These are phyloP conservation scores for Parotocinclus haroldoi DNA, from an alignment of 2,797 vertebrate genomes.

Conservation along the genomic window DNA sequence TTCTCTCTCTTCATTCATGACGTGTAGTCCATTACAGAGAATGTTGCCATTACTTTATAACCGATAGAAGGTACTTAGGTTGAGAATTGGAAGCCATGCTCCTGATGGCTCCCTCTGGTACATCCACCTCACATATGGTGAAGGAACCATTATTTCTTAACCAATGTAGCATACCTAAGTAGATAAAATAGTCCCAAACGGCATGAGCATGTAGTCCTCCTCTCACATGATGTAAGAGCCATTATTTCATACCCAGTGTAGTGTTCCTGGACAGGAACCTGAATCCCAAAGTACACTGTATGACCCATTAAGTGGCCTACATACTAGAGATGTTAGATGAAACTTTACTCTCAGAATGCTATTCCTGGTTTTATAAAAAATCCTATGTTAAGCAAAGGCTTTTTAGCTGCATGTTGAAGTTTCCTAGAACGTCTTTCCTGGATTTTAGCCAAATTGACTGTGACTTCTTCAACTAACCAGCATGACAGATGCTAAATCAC, in stretches of 20 bases:
- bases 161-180: conserved; percentile 16
- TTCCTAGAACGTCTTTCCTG: no score
- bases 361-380: no score
- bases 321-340: not conserved
- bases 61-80: conserved; percentile 3
- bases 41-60: conserved; percentile 10
- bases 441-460: no score
- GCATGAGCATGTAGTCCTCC: not conserved
- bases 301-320: conserved; percentile 11
- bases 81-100: not conserved
- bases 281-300: not conserved
- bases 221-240: not conserved
- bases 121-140: conserved; percentile 2
- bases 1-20: conserved; percentile 15
- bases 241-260: not conserved
- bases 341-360: no score
- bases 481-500: no score
- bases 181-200: conserved; percentile 4
- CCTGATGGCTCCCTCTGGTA: conserved; percentile 17
- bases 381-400: no score
- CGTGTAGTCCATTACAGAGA: conserved; percentile 1
- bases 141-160: conserved; percentile 8
- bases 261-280: not conserved
- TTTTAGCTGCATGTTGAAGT: no score
- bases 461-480: no score